These are phyloP conservation scores for Okamejei kenojei DNA, from an alignment of 2,797 vertebrate species.

Conservation along the genomic window DNA sequence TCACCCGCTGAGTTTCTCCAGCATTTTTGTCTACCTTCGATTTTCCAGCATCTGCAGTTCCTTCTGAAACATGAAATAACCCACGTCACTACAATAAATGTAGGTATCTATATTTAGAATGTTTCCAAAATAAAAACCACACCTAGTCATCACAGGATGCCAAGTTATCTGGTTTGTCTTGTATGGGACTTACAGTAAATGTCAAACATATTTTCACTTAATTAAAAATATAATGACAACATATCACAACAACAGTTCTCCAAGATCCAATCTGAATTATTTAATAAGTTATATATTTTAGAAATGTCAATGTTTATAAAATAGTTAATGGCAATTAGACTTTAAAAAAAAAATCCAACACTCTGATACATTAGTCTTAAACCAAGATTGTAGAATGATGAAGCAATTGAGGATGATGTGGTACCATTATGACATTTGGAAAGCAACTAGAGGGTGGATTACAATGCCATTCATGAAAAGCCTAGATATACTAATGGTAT, in stretches of 20 bases:
- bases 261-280: neutral
- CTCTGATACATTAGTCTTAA: neutral
- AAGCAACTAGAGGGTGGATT: neutral
- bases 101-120: neutral
- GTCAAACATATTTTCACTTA: neutral
- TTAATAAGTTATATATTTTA: neutral
- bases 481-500: neutral
- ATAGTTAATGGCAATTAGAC: neutral
- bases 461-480: neutral
- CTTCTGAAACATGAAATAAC: no score
- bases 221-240: neutral
- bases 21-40: no score
- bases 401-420: neutral
- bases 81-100: neutral
- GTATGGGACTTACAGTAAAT: neutral
- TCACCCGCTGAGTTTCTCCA: no score
- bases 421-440: neutral
- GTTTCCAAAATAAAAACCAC: neutral
- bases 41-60: no score
- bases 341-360: neutral
- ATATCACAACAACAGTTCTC: neutral
- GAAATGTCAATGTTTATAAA: neutral
- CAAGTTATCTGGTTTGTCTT: constrained; percentile 12
- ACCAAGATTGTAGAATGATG: neutral
- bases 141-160: neutral